Base-by-base conservation (phyloP, 1,140 invertebrate species). In the Dendrolimus kikuchii region DNA sequence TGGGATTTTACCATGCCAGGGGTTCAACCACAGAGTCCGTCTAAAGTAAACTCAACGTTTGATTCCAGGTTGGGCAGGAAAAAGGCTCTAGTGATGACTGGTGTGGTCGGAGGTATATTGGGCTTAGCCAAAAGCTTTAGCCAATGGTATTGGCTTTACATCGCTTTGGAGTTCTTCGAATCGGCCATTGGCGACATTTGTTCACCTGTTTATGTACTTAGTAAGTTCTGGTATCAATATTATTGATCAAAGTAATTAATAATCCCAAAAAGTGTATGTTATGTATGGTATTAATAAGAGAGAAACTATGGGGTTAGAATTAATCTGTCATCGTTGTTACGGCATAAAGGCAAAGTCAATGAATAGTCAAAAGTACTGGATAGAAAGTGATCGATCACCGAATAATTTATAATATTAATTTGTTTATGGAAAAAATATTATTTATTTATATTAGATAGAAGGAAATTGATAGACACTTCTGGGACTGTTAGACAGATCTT, bases 31-130 rank as follows among this genome's bases (percentile, higher is more conserved):
- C n/a, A 45, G 6, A 45, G 1, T 5, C n/a, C 6, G n/a, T 8
- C 23, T 45, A 10, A 5, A 5, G 5, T n/a, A 5, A 9, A 8
- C 23, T 45, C n/a, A 4, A n/a, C 45, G 10, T 38, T 48, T 8
- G 6, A 38, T 59, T 51, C n/a, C 47, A 65, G 63, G 38, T 40
- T 62, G 37, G 59, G 62, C 8, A 53, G 63, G 40, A 65, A 65
- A 41, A 49, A 55, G 5, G 3, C 56, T 23, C 42, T 57, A 38
- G 50, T 65, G n/a, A 39, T 62, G 38, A 57, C 60, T 7, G 55
- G 54, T 10, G 46, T 62, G 8, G 36, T 40, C 0, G 55, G 60
- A 6, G 57, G 38, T 1, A 10, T 62, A 3, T 40, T 57, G 41
- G 64, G 64, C 4, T 23, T 62, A n/a, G 40, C 50, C 4, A 60